Evolutionary conservation across 2,797 vertebrate genomes (phyloP), one percentile per base, ranked within the genome.

Genomic region (Limosa lapponica): DNA sequence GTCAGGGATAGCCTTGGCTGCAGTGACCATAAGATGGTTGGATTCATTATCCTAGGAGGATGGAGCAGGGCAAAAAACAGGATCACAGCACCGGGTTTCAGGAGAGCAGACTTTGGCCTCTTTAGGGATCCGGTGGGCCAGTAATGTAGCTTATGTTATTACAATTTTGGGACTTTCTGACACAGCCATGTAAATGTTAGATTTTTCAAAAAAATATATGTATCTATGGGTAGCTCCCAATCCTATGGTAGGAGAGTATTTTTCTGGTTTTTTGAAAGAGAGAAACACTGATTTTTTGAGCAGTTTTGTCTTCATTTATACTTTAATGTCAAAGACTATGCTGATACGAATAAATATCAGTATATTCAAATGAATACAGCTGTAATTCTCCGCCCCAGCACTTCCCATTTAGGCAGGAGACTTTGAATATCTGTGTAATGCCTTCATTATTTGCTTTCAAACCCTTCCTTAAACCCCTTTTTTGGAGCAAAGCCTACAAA

Each of bases 11-110:
- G 6, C 14, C 43, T 49, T 80, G 51, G 2, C 37, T 75, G 13
- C 28, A 28, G 23, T 25, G 41, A 27, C 36, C 9, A 2, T 59
- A 30, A 46, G 20, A 13, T 30, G 22, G 13, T 52, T 10, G 11
- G 4, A 10, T 71, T 75, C 14, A 4, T 30, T 19, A n/a, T 46
- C 16, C 13, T 69, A 16, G 1, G 10, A 80, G 8, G 5, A 22
- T 5, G 3, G 13, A 16, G 5, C 10, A 58, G 17, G 6, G 4
- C 14, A 85, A 77, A 82, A 87, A 82, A 8, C 15, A 69, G 10
- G 6, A 19, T 5, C 11, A 65, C 4, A 54, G 12, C 0, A 0
- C n/a, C 48, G 10, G 2, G 3, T 39, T 78, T 78, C 34, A 46
- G 46, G 8, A 91, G 27, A 55, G 17, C 8, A 57, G 27, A 41